Evolutionary conservation across 2,113 vertebrate species (phyloP).

Genomic region (Muscicapa adusta): DNA sequence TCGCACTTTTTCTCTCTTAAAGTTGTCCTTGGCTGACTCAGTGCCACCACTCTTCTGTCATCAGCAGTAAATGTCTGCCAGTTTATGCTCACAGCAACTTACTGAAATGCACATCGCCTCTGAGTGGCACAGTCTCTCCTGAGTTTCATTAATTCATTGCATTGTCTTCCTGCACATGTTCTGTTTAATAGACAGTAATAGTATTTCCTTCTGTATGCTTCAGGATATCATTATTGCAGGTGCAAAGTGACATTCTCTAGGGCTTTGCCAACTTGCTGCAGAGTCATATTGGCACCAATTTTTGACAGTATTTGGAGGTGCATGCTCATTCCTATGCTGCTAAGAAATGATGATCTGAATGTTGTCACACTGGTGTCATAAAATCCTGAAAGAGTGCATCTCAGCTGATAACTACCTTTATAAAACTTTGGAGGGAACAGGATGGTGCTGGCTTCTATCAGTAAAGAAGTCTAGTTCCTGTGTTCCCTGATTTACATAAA

Average conservation of each 20-base stretch:
- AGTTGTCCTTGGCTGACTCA: not conserved
- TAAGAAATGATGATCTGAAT: not conserved
- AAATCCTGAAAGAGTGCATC: not conserved
- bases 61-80: not conserved
- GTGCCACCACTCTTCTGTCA: not conserved
- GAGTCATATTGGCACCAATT: not conserved
- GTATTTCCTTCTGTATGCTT: not conserved
- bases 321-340: not conserved
- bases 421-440: not conserved
- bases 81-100: not conserved
- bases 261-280: not conserved
- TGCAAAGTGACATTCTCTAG: not conserved
- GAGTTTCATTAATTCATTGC: not conserved
- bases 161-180: not conserved
- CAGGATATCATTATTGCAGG: not conserved
- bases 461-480: not conserved
- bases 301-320: not conserved
- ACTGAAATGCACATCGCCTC: not conserved
- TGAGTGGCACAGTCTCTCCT: not conserved
- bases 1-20: not conserved
- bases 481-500: not conserved
- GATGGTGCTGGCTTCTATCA: not conserved
- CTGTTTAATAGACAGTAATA: not conserved
- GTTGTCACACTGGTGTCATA: not conserved
- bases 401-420: not conserved